Evolutionary conservation across 2,888 invertebrate genomes (phyloP), one percentile per base, ranked within the genome.

Genomic region (Sycophila texana): DNA sequence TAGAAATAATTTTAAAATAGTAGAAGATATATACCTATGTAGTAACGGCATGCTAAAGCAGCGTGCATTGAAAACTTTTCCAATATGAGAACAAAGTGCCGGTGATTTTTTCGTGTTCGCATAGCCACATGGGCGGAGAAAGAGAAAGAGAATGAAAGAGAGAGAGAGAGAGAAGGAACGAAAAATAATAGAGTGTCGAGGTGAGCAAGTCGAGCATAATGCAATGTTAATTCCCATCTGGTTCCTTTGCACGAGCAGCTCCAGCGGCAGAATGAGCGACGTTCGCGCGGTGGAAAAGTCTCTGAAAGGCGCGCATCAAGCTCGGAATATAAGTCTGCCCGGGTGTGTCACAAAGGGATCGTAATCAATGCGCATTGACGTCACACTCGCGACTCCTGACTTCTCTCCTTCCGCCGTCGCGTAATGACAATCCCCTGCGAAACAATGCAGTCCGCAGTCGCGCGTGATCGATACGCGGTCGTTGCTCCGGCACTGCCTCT

Each of bases 281-380:
- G 51, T 2, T 4, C 57, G 18, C 22, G 65, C 39, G 18, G 66
- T 4, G 5, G 51, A 4, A 39, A 7, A 74, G 18, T n/a, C 30
- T 67, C 14, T 60, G 60, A 67, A 68, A 67, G 68, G 67, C 68
- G 26, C 22, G 7, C 5, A 49, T 74, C 66, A 26, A 51, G 49
- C 20, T 18, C 47, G 18, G 10, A 18, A 13, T 67, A 61, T 51
- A 70, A 75, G 70, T 10, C 53, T 65, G 60, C 26, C 26, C 58
- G 49, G 16, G 16, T 14, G 30, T 18, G 51, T 47, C 18, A 72
- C 60, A 77, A 77, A 77, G 72, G 72, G 49, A 49, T 75, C 74
- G 58, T 53, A 79, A 79, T 74, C 74, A 79, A 79, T 70, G 79
- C 53, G 53, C 74, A 65, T 71, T 71, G 74, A 79, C 74, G 72